phyloP scores from a whole-genome alignment of 2,797 vertebrate species.

The Eospalax fontanierii region DNA sequence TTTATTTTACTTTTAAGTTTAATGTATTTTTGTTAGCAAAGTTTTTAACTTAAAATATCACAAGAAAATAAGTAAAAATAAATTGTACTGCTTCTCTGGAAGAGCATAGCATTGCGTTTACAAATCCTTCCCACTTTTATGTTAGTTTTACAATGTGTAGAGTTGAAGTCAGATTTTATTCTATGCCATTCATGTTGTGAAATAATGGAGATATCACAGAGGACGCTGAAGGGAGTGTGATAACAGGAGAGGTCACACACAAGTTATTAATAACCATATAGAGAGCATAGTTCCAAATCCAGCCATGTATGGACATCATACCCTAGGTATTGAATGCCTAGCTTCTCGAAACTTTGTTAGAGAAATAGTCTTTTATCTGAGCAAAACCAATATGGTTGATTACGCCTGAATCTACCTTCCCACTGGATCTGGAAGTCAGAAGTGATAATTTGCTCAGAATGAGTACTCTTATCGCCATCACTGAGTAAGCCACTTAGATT shows the following conservation, averaged over 20 bases:
- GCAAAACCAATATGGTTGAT: background rate
- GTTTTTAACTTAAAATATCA: background rate
- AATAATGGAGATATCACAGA: background rate
- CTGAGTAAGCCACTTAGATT: background rate
- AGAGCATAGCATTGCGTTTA: background rate
- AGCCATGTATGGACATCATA: background rate
- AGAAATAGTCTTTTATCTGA: background rate
- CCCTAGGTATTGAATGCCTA: background rate
- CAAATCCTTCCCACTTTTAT: background rate
- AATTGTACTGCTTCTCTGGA: background rate
- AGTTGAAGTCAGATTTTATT: background rate
- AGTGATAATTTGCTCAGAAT: background rate
- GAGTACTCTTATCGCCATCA: background rate
- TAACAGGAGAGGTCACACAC: background rate
- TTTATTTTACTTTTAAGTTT: background rate
- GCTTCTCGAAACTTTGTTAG: background rate
- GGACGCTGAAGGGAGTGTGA: background rate
- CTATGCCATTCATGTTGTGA: background rate
- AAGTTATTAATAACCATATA: background rate
- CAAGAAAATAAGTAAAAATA: background rate
- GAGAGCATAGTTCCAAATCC: background rate
- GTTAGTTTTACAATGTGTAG: background rate
- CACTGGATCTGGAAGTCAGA: background rate
- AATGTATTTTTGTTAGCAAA: conserved; percentile 7
- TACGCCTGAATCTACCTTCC: background rate